Evolutionary conservation across 2,888 invertebrate species (phyloP), one percentile per base, ranked within the genome.

Genomic region (Coenonympha arcania): DNA sequence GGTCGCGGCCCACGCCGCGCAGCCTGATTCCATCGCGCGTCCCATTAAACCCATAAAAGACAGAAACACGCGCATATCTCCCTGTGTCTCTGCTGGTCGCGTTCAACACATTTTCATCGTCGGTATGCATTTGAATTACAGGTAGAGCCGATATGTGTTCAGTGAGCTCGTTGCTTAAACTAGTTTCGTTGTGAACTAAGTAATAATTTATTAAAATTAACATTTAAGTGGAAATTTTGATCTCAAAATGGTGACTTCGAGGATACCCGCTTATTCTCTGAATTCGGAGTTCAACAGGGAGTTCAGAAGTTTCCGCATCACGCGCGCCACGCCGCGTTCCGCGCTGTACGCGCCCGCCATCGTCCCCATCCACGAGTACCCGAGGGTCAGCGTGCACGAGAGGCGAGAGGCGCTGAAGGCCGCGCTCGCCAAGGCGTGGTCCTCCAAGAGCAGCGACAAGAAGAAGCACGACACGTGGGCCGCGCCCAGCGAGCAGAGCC

Each of bases 171-270:
- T 79, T 84, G 77, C 69, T 73, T 71, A 74, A 70, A 75, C 71
- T 71, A 69, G 63, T 74, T 73, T 71, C 64, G 70, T 65, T 68
- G 79, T 77, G 76, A 74, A 73, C 66, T 50, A 60, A 60, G n/a
- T n/a, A n/a, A 68, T 73, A 71, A 63, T 69, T 22, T 22, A 22
- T 34, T 69, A 62, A 66, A 60, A 61, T 62, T 63, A 68, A 54
- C 46, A 62, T 67, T 52, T 58, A 65, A 76, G 73, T 74, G 77
- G 74, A 85, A 83, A 78, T 74, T 79, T 83, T 78, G 84, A 83
- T 84, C 85, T 86, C 86, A 86, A 81, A 81, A 89, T 89, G 89
- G 88, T 88, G 76, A 88, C 89, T 72, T 88, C 89, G 74, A 87
- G 88, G 73, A 88, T 89, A 82, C 89, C 89, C 59, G 89, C 88